Conservation (phyloP, 2,888 invertebrate species). For the Cheilosia vernalis region DNA sequence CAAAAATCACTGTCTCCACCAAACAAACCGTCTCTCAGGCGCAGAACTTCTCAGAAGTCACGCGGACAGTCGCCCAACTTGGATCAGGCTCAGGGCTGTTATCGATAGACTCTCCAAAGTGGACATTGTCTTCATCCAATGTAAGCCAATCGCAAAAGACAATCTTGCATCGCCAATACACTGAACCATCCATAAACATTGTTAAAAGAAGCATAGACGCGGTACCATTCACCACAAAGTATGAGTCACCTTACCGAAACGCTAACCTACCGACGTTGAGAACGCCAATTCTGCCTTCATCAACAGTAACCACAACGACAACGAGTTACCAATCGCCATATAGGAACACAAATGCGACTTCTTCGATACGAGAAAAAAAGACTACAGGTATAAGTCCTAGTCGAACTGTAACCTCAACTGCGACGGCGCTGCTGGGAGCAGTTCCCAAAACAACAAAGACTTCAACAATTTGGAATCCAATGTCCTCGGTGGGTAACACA, state of each 20-base stretch:
- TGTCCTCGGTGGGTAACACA: constrained; percentile 41
- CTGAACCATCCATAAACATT: constrained; percentile 37
- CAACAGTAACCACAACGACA: constrained; percentile 29
- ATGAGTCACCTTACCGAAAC: constrained; percentile 58
- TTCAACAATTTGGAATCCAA: constrained; percentile 40
- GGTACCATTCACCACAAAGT: constrained; percentile 42
- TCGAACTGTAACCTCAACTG: constrained; percentile 2
- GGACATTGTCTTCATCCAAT: constrained; percentile 1
- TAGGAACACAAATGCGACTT: constrained; percentile 22
- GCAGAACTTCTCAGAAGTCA: constrained; percentile 18
- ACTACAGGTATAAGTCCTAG: constrained; percentile 2
- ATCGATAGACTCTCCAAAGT: constrained; percentile 32
- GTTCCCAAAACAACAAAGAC: constrained; percentile 5
- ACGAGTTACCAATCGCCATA: constrained; percentile 58
- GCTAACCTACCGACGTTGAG: constrained; percentile 8
- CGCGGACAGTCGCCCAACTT: constrained; percentile 1
- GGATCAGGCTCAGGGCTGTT: neutral
- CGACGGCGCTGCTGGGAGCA: constrained; percentile 3
- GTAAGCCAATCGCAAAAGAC: constrained; percentile 9
- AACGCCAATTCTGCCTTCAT: neutral
- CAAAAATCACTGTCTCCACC: constrained; percentile 34
- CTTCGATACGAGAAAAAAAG: constrained; percentile 45
- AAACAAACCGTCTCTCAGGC: constrained; percentile 20
- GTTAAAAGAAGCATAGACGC: constrained; percentile 27
- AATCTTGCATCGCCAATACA: constrained; percentile 34